These are phyloP conservation scores for Nyctibius bracteatus DNA, from an alignment of 2,113 vertebrate genomes.

Conservation along the genomic window DNA sequence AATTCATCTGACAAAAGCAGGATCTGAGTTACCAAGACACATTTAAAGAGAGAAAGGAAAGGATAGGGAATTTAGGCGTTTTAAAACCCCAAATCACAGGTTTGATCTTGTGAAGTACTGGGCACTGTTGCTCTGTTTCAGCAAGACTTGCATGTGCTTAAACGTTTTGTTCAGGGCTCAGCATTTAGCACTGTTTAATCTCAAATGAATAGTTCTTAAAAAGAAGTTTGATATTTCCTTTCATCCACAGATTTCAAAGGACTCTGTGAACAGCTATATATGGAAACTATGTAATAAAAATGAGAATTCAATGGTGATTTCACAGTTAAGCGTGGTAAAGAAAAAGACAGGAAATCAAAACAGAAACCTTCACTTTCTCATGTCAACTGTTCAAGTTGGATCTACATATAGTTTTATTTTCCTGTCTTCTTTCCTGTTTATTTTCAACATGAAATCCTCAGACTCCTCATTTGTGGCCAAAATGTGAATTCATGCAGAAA, in stretches of 20 bases:
- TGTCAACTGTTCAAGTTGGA: not conserved
- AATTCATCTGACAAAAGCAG: not conserved
- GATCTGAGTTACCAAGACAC: not conserved
- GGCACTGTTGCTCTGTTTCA: not conserved
- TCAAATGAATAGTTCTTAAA: conserved; percentile 13
- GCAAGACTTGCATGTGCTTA: not conserved
- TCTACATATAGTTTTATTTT: not conserved
- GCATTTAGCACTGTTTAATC: conserved; percentile 29
- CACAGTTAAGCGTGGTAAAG: not conserved
- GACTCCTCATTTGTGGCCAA: not conserved
- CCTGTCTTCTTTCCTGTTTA: not conserved
- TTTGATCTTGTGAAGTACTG: not conserved
- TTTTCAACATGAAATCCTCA: not conserved
- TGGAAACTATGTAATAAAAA: not conserved
- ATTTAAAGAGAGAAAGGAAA: not conserved
- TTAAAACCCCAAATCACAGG: not conserved
- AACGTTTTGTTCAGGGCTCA: conserved; percentile 10
- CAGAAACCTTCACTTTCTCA: not conserved
- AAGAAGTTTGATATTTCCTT: not conserved
- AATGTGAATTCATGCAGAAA: conserved; percentile 13
- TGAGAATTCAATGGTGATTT: not conserved
- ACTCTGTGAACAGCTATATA: not conserved
- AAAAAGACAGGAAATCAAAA: not conserved
- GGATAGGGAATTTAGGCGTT: not conserved
- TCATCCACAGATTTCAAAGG: conserved; percentile 20